These are phyloP conservation scores for Pyrochroa serraticornis DNA, from an alignment of 2,888 invertebrate genomes.

Conservation along the genomic window DNA sequence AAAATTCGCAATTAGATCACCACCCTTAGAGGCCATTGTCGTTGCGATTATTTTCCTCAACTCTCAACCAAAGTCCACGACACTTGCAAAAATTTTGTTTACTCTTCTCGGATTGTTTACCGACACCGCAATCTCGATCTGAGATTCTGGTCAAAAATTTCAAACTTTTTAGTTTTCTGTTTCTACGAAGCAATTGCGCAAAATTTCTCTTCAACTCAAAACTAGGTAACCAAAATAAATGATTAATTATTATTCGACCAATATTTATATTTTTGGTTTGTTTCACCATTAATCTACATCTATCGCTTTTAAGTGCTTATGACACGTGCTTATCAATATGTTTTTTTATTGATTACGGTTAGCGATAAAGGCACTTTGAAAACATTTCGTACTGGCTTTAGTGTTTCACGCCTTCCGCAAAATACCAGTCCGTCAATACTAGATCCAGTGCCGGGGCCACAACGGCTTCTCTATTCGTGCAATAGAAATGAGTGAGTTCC, in stretches of 20 bases:
- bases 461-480: not conserved
- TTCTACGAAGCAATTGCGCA: no score
- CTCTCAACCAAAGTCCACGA: no score
- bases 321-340: constrained; percentile 27
- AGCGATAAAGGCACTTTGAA: constrained; percentile 21
- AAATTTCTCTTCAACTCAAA: not conserved
- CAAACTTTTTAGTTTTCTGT: no score
- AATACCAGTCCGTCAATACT: not conserved
- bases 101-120: no score
- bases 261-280: constrained; percentile 2
- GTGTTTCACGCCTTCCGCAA: not conserved
- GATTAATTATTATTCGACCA: not conserved
- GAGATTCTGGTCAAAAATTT: no score
- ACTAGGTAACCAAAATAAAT: not conserved
- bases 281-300: constrained; percentile 12
- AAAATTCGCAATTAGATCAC: no score
- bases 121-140: no score
- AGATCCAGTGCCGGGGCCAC: not conserved
- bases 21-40: no score
- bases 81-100: no score
- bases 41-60: no score
- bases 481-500: not conserved
- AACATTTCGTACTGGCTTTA: constrained; percentile 22
- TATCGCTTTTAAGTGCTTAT: constrained; percentile 17
- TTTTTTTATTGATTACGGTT: constrained; percentile 26